Conservation (phyloP, 2,888 invertebrate species). For the Amphipyra berbera region DNA sequence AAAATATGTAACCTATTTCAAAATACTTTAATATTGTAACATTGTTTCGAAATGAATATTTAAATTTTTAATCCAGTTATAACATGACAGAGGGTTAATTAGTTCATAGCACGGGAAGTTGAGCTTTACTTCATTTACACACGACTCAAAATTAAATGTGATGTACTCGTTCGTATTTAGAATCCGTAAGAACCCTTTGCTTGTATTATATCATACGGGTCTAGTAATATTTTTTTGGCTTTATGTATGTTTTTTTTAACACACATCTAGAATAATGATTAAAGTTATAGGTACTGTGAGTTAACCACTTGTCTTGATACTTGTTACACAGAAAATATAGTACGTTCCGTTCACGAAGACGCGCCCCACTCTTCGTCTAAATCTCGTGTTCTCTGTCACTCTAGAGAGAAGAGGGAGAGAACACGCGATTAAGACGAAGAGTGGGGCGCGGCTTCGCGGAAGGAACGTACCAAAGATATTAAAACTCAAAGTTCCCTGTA, state of each 20-base stretch:
- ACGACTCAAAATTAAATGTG: conserved; percentile 26
- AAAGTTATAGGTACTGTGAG: too few relatives aligned
- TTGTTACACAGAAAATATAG: too few relatives aligned
- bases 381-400: too few relatives aligned
- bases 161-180: conserved; percentile 28
- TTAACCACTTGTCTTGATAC: too few relatives aligned
- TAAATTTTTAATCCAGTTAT: conserved; percentile 40
- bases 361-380: too few relatives aligned
- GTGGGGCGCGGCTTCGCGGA: too few relatives aligned
- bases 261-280: background rate
- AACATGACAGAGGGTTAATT: conserved; percentile 38
- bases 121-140: conserved; percentile 19
- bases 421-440: too few relatives aligned
- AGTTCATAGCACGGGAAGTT: conserved; percentile 18
- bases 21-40: conserved; percentile 18
- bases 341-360: too few relatives aligned
- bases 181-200: conserved; percentile 18
- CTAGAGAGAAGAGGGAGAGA: too few relatives aligned
- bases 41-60: conserved; percentile 18
- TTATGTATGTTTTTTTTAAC: background rate
- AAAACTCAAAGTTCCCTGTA: too few relatives aligned
- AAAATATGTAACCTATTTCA: background rate
- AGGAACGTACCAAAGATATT: too few relatives aligned
- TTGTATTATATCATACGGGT: background rate
- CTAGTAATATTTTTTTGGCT: conserved; percentile 4